Base-by-base conservation (phyloP, 2,888 invertebrate genomes). In the Coelinius sp. region DNA sequence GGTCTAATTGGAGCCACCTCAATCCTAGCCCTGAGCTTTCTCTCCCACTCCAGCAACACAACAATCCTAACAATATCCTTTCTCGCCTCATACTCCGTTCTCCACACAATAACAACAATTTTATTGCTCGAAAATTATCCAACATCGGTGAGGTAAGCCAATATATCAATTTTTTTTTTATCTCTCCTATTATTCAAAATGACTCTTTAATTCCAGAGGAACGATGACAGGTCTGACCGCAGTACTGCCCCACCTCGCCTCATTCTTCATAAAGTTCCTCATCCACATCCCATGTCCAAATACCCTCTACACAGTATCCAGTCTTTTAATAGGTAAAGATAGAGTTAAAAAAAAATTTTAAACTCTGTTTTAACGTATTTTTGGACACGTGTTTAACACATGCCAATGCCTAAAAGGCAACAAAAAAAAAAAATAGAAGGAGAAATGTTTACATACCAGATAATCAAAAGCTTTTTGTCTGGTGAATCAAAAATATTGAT, bases 111-210 rank as follows among this genome's bases (percentile, higher is more conserved):
- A 12, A 73, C 73, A 8, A 75, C 71, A 27, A 75, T 80, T 46
- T 24, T 79, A 10, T 62, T 82, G 27, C 66, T 82, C 64, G 83
- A 83, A 71, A 82, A 78, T 77, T 83, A 82, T 77, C 83, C 81
- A 25, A 83, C 83, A 20, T 76, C 78, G 27, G 71, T 81, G 53
- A 83, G 83, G 83, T 83, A 46, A 35, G 46, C 46, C 0, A 49
- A 27, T 38, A 67, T 59, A 14, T 27, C 24, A 59, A 52, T 52
- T 17, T 20, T 10, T 27, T 7, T 68, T 59, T 59, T 14, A 12
- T 27, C 4, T 46, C 38, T 68, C 17, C 49, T 14, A n/a, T n/a
- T n/a, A n/a, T n/a, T n/a, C n/a, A n/a, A n/a, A n/a, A 63, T 62
- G 22, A 63, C 44, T 68, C 70, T 65, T 67, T 12, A 44, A 56